Evolutionary conservation across 2,113 vertebrate species (phyloP).

Genomic region (Sylvicapra grimmia): DNA sequence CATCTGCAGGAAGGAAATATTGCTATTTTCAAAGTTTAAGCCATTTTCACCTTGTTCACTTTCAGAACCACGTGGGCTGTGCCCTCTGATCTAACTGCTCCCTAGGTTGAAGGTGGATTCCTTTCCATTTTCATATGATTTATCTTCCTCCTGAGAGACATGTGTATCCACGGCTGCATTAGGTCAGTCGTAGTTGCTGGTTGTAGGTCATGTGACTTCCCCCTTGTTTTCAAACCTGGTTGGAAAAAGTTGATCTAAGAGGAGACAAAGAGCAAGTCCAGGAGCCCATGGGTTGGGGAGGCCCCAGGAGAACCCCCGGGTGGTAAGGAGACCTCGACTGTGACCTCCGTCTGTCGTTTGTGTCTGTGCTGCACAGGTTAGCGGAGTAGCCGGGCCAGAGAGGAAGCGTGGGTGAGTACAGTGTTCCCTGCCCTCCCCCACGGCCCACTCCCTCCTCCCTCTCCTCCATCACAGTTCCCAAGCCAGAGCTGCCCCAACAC

Average conservation of each 20-base stretch:
- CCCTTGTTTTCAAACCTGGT: neutral
- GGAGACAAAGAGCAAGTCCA: neutral
- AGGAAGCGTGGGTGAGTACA: constrained; percentile 69
- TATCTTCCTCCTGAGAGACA: neutral
- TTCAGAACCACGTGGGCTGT: neutral
- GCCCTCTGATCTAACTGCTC: neutral
- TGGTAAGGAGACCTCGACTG: neutral
- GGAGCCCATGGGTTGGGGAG: neutral
- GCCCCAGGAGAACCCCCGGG: neutral
- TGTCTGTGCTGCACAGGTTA: constrained; percentile 75
- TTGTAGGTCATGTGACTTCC: neutral
- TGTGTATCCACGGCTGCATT: neutral
- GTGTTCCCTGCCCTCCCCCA: neutral
- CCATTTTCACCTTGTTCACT: neutral
- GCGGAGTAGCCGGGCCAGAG: fast-evolving
- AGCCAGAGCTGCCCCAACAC: neutral
- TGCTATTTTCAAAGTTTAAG: too few species aligned
- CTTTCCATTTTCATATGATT: neutral
- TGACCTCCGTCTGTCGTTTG: constrained; percentile 53
- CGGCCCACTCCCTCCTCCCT: neutral
- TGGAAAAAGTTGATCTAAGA: neutral
- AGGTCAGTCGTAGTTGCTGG: neutral
- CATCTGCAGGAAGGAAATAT: neutral
- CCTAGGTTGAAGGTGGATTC: neutral
- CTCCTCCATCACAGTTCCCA: neutral